Conservation (phyloP, 2,888 invertebrate species). For the Galerucella calmariensis region DNA sequence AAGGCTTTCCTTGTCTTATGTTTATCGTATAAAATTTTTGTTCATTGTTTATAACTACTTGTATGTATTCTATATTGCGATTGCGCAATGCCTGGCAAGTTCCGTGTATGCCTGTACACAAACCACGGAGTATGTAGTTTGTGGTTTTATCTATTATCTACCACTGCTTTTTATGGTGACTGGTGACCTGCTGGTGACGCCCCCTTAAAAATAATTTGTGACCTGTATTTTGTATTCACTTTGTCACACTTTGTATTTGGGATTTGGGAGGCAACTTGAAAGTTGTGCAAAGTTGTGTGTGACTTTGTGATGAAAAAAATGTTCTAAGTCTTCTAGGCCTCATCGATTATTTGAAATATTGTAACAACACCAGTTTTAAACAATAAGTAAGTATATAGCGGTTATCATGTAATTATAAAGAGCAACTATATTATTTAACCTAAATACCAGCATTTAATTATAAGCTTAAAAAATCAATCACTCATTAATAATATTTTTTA, state of each 20-base stretch:
- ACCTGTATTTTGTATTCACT: not conserved
- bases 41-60: too few relatives aligned
- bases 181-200: not conserved
- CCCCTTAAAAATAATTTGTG: slow-evolving; percentile 14
- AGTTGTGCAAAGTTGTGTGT: slow-evolving; percentile 5
- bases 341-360: not conserved
- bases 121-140: too few relatives aligned
- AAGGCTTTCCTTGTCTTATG: too few relatives aligned
- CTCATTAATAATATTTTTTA: not conserved
- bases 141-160: too few relatives aligned
- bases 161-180: slow-evolving; percentile 13
- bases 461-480: slow-evolving; percentile 11
- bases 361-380: not conserved
- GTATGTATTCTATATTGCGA: not conserved
- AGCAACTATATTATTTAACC: not conserved
- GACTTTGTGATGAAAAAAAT: slow-evolving; percentile 4
- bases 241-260: too few relatives aligned
- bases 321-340: not conserved
- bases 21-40: too few relatives aligned
- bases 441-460: not conserved
- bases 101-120: not conserved
- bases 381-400: not conserved
- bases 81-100: slow-evolving; percentile 9
- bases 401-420: not conserved
- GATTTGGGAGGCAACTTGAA: not conserved